Evolutionary conservation across 2,888 invertebrate genomes (phyloP), one percentile per base, ranked within the genome.

Genomic region (Prionchulus punctatus): DNA sequence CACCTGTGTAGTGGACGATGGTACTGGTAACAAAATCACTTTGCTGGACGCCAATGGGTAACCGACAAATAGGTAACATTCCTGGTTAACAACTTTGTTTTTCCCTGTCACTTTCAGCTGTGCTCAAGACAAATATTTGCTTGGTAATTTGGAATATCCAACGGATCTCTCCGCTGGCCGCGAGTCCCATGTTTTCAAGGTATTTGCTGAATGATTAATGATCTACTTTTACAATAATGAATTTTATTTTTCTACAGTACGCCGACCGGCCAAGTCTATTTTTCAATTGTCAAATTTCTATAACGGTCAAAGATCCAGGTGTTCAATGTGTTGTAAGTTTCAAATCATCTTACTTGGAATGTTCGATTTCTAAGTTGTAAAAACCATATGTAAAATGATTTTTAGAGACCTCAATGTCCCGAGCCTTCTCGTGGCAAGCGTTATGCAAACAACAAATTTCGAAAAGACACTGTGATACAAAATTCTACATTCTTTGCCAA

Each of bases 1-100:
- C 25, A 64, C 64, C 28, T 68, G 68, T 57, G 65, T 63, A 43
- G 68, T 67, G 26, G 66, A 68, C 58, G 67, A 68, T 57, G 68
- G 68, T 43, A 64, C 66, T 51, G 68, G 68, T 1, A 65, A 68
- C 53, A 58, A 62, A 36, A 67, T 68, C 26, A 63, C 64, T 48
- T 59, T 68, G 23, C 59, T 68, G 54, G 65, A 68, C 23, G 4
- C 50, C 15, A 23, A 49, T 30, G 50, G 50, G 50, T 49, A 28
- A 49, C 4, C 4, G 28, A n/a, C n/a, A n/a, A n/a, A n/a, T n/a
- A n/a, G n/a, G n/a, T n/a, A n/a, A n/a, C n/a, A n/a, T n/a, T n/a
- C n/a, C n/a, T n/a, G n/a, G n/a, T n/a, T n/a, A n/a, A n/a, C n/a
- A n/a, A n/a, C n/a, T n/a, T 23, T 45, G 18, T n/a, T 4, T 45